A percentile compares a stretch with the other conserved stretches of the same genome.
phyloP scores from a whole-genome alignment of 2,888 invertebrate species.

The Yponomeuta sedellus region DNA sequence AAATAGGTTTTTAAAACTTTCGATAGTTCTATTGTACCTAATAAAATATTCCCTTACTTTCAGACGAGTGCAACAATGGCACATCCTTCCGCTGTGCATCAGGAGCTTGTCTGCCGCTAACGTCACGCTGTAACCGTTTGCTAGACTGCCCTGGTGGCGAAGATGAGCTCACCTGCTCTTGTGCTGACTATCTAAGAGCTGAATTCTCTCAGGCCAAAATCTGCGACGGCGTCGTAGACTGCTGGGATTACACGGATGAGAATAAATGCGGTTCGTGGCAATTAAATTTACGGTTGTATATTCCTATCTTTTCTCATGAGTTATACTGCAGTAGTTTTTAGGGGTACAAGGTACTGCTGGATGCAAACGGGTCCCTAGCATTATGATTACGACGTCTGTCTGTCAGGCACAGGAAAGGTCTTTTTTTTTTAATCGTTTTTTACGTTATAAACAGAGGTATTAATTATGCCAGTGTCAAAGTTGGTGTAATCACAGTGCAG shows the following conservation, averaged over 20 bases:
- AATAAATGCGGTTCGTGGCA: slow-evolving; percentile 80
- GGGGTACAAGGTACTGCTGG: too few relatives aligned
- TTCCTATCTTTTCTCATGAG: too few relatives aligned
- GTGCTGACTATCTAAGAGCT: slow-evolving; percentile 83
- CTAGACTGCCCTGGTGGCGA: slow-evolving; percentile 82
- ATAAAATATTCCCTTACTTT: slow-evolving; percentile 22
- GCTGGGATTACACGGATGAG: slow-evolving; percentile 88
- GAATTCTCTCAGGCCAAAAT: slow-evolving; percentile 83
- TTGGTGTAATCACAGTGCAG: too few relatives aligned
- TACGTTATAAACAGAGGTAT: too few relatives aligned
- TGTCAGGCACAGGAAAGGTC: too few relatives aligned
- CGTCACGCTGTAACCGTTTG: slow-evolving; percentile 82
- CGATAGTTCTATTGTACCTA: too few relatives aligned
- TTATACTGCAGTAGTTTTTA: too few relatives aligned
- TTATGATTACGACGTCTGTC: too few relatives aligned
- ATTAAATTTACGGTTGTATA: background rate
- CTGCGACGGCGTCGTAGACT: slow-evolving; percentile 87
- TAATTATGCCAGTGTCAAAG: background rate
- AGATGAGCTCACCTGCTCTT: slow-evolving; percentile 84
- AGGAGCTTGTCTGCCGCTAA: slow-evolving; percentile 79
- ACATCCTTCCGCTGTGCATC: slow-evolving; percentile 78
- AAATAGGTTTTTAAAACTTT: too few relatives aligned
- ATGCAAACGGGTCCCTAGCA: too few relatives aligned
- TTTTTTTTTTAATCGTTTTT: too few relatives aligned
- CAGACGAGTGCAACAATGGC: slow-evolving; percentile 61